Conservation (phyloP, 1,140 invertebrate species). For the Paramacrobiotus metropolitanus region DNA sequence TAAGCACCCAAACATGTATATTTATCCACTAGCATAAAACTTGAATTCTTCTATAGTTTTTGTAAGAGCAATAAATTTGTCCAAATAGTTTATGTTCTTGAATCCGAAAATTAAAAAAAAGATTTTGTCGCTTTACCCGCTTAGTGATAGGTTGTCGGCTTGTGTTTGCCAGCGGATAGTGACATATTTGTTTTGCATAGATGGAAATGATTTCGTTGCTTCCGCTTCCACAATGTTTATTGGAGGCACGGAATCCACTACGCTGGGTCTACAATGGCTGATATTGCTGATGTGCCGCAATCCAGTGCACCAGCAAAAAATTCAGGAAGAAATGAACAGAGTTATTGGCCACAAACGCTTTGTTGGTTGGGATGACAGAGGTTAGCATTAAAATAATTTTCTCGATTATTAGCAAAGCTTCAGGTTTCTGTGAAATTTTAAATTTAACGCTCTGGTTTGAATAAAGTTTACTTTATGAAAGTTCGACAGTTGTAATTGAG, state of each 20-base stretch:
- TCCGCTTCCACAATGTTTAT: background rate
- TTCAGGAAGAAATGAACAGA: slow-evolving; percentile 12
- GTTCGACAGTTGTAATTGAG: too few species aligned
- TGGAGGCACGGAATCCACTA: background rate
- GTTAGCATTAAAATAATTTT: background rate
- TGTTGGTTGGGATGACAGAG: background rate
- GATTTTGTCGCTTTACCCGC: background rate
- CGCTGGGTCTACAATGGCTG: background rate
- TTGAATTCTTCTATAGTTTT: too few species aligned
- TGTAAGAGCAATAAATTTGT: too few species aligned
- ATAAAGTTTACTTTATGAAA: too few species aligned
- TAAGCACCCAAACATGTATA: too few species aligned
- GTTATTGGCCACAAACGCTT: slow-evolving; percentile 10
- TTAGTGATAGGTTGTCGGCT: background rate
- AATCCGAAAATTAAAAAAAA: background rate
- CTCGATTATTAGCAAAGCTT: too few species aligned
- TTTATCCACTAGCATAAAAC: too few species aligned
- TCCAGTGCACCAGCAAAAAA: slow-evolving; percentile 12
- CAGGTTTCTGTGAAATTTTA: too few species aligned
- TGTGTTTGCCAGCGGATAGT: background rate
- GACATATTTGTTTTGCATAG: background rate
- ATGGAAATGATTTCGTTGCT: background rate
- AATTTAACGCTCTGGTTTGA: too few species aligned
- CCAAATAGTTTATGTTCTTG: background rate
- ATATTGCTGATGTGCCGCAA: slow-evolving; percentile 6